Evolutionary conservation across 2,888 invertebrate species (phyloP).

Genomic region (Hirudinaria manillensis): DNA sequence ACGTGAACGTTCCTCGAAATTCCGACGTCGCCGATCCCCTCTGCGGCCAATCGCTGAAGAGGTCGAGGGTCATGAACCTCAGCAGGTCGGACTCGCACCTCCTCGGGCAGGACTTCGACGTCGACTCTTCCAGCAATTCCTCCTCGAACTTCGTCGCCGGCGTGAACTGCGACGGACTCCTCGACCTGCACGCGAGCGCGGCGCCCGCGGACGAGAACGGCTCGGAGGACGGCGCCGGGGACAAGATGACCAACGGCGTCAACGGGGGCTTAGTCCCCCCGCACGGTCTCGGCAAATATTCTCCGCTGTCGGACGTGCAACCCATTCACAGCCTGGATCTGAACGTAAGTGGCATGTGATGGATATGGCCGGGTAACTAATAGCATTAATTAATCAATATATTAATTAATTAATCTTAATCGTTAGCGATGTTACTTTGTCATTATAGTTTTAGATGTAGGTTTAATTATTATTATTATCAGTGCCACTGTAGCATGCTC

Average conservation of each 20-base stretch:
- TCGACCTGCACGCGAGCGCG: not conserved
- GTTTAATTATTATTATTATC: not conserved
- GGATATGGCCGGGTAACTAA: not conserved
- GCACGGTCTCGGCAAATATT: not conserved
- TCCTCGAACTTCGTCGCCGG: not conserved
- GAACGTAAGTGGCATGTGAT: not conserved
- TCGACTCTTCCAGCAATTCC: not conserved
- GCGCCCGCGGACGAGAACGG: not conserved
- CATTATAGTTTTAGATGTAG: not conserved
- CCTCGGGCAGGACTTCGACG: not conserved
- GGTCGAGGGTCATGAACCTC: not conserved
- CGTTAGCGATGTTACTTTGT: not conserved
- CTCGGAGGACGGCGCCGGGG: not conserved
- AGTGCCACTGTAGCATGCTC: not conserved
- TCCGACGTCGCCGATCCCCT: not conserved
- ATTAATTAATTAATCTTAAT: not conserved
- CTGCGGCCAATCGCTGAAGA: not conserved
- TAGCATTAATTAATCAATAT: not conserved
- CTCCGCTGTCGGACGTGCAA: not conserved
- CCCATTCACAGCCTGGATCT: not conserved
- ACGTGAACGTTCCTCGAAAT: not conserved
- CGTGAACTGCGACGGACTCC: not conserved
- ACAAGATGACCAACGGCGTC: not conserved
- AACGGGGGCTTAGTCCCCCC: not conserved
- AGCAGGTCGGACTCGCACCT: slow-evolving; percentile 2